Evolutionary conservation across 2,113 vertebrate genomes (phyloP).

Genomic region (Cheirogaleus medius): DNA sequence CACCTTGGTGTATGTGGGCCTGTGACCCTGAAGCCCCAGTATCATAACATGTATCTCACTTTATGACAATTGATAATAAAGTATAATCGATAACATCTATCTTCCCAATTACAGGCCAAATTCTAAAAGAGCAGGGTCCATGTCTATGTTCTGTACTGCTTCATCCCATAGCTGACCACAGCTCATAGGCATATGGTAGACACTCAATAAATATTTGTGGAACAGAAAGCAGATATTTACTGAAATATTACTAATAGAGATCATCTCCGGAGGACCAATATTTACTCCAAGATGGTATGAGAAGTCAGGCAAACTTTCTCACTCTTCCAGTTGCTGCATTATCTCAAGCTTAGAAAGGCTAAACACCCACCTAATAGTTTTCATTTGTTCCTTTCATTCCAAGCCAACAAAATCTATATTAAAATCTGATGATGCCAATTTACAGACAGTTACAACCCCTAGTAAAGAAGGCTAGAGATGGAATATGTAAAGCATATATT

Average conservation of each 20-base stretch:
- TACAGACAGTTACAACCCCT: too few relatives aligned
- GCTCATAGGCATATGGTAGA: not conserved
- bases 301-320: not conserved
- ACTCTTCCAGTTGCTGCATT: not conserved
- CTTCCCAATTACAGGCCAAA: not conserved
- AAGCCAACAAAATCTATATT: not conserved
- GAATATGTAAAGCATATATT: fast-evolving
- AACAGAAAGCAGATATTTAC: not conserved
- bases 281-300: not conserved
- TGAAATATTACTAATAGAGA: not conserved
- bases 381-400: not conserved
- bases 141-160: not conserved
- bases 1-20: not conserved
- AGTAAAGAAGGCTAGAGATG: not conserved
- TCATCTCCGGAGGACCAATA: not conserved
- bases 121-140: too few relatives aligned
- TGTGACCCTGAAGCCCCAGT: not conserved
- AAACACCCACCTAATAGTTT: not conserved
- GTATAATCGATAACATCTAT: fast-evolving
- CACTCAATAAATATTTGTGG: not conserved
- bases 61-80: not conserved
- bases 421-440: too few relatives aligned
- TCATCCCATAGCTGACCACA: fast-evolving
- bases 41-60: not conserved
- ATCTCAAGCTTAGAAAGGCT: not conserved